Base-by-base conservation (phyloP, 2,113 vertebrate species). In the Lepisosteus osseus region DNA sequence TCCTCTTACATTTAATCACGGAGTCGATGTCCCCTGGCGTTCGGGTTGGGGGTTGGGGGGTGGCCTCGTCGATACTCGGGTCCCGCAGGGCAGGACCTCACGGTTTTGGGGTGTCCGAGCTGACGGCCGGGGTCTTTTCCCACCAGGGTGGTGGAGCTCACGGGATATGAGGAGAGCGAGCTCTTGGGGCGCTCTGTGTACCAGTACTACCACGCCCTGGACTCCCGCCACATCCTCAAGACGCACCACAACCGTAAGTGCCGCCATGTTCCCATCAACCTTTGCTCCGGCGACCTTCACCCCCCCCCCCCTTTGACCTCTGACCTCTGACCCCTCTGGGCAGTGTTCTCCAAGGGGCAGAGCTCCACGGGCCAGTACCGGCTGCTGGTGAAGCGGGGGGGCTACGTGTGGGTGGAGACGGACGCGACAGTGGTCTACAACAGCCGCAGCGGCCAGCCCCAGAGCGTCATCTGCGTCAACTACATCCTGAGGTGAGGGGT, bases 291-390 rank as follows among this genome's bases (percentile, higher is more conserved):
- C 44, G 13, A 7, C 13, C 40, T 67, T 47, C 65, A 47, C 44
- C 44, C 44, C 7, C 47, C 56, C 56, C 11, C n/a, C 56, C 56
- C 11, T 59, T n/a, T 17, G 41, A 51, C 47, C 9, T 61, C 51
- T 75, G 17, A 44, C 6, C 9, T 55, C 59, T 74, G 54, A 6
- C 47, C 59, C 9, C 63, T 54, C 44, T 65, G 7, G n/a, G 68
- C 78, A 86, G 84, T 86, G 77, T 67, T 86, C 43, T 82, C 76
- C 54, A 85, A 80, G 44, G 84, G 84, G 1, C 80, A 82, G 67
- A 68, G 70, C 29, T 76, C 74, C 47, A 83, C 78, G 4, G 78
- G 82, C 44, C 78, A 69, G 71, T 86, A 85, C 70, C 79, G 84
- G 7, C 71, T 84, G 61, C 78, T 85, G 57, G 77, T 72, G 45